Base-by-base conservation (phyloP, 64 coral and sea anemone genomes). In the Dendrophyllia cribrosa region DNA sequence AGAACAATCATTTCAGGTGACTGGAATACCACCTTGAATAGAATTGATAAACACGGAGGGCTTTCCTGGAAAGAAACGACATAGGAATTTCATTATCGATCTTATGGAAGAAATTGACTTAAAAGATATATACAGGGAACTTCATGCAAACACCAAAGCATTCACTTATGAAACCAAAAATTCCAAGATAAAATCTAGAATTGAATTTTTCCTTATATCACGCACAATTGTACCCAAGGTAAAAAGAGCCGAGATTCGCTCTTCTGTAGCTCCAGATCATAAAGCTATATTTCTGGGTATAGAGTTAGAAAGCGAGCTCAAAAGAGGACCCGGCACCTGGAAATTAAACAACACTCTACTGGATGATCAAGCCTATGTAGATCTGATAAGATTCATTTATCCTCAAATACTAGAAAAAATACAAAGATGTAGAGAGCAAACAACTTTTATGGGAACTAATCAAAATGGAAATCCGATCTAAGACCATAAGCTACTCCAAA, bases 131-230 rank as follows among this genome's bases (percentile, higher is more conserved):
- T 71, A 71, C 24, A 5, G 68, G 24, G 7, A 71, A 71, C 25
- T 26, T 34, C 34, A 34, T 34, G 34, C 34, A 34, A 34, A 34
- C 34, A 34, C 34, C 34, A 34, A 34, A 34, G 16, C 68, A 24
- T 71, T 71, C 24, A 71, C 68, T 10, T 71, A 71, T 43, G 68
- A 71, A 71, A 71, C 68, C 4, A 71, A 71, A 71, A 24, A 24
- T 5, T 7, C 5, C 7, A 71, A 71, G 23, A 1, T 23, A 71
- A 71, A 71, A 71, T 71, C 25, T 24, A 71, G n/a, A 43, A 71
- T 71, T 34, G 68, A 71, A 0, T 71, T 71, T 71, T 43, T 71
- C 5, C 68, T 13, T 71, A 9, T 7, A 58, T 58, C 7, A 13
- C 55, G 55, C 55, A 7, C 55, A 13, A 58, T 58, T 2, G 7